Base-by-base conservation (phyloP, 2,797 vertebrate species). In the Xenopus petersii region DNA sequence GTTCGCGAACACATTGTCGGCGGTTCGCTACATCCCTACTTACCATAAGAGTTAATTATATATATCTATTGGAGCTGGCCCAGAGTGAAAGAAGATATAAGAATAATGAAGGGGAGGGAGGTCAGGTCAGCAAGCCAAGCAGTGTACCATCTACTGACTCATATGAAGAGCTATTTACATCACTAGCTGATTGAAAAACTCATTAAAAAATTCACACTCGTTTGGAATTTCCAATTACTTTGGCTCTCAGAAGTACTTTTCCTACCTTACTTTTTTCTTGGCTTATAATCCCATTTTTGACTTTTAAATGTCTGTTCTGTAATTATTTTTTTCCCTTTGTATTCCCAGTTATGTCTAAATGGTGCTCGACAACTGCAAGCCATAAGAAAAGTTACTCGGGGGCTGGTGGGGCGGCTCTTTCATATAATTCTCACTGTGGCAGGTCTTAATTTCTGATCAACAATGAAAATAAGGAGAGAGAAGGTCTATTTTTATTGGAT, bases 181-280 rank as follows among this genome's bases (percentile, higher is more conserved):
- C 30, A 42, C 61, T 54, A 15, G 66, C 24, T 24, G 66, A 75
- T 69, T 75, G 61, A 42, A 75, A 64, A 69, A 46, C 62, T 64
- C 62, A 64, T 64, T 64, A 64, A 75, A 75, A 67, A 67, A 64
- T 68, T 68, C 21, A 61, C 9, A 26, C n/a, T 46, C 17, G 3
- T 68, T 67, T 69, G 36, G 12, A 16, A 15, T 63, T 48, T 61
- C 30, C 56, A 74, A 68, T 75, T 68, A 75, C 56, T 46, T n/a
- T 54, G 33, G 21, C 30, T 12, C 33, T 17, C 24, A 48, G 17
- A 66, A n/a, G 46, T 72, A 42, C 12, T 36, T 16, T 58, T 64
- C 56, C 48, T 59, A 15, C 30, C 26, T 33, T 63, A 48, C 47
- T 17, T 67, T 10, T 65, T 30, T 64, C 63, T n/a, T 64, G 59